Conservation (phyloP, 2,797 vertebrate species). For the Gambusia yucatana region DNA sequence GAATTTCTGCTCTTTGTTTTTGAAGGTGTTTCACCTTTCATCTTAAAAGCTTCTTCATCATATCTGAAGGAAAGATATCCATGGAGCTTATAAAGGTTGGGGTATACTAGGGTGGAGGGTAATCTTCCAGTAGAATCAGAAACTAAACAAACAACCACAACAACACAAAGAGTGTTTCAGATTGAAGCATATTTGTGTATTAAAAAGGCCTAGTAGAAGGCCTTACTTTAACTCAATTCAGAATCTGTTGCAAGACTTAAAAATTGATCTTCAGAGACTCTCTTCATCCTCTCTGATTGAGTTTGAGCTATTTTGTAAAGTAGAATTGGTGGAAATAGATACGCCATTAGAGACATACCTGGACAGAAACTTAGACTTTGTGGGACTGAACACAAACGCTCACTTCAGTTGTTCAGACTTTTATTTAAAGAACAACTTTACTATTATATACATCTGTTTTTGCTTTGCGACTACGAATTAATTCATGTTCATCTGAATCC, state of each 20-base stretch:
- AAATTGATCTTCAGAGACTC: background rate
- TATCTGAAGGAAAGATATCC: background rate
- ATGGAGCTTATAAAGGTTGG: background rate
- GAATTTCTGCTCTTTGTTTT: background rate
- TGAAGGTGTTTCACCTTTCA: background rate
- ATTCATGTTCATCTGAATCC: background rate
- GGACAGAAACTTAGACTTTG: background rate
- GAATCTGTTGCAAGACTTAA: background rate
- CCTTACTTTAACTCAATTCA: background rate
- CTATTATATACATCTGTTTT: background rate
- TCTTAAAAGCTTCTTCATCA: background rate
- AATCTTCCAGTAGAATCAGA: background rate
- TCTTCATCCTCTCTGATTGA: background rate
- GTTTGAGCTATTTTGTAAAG: background rate
- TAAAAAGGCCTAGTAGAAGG: background rate
- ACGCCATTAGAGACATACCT: background rate
- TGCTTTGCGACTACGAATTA: background rate
- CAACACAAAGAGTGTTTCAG: background rate
- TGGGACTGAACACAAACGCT: background rate
- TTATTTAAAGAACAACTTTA: background rate
- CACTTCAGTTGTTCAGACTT: background rate
- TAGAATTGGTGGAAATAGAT: background rate
- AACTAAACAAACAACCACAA: background rate
- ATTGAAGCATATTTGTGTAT: background rate
- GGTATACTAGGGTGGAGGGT: background rate